Conservation (phyloP, 2,797 vertebrate genomes). For the Salmo trutta region DNA sequence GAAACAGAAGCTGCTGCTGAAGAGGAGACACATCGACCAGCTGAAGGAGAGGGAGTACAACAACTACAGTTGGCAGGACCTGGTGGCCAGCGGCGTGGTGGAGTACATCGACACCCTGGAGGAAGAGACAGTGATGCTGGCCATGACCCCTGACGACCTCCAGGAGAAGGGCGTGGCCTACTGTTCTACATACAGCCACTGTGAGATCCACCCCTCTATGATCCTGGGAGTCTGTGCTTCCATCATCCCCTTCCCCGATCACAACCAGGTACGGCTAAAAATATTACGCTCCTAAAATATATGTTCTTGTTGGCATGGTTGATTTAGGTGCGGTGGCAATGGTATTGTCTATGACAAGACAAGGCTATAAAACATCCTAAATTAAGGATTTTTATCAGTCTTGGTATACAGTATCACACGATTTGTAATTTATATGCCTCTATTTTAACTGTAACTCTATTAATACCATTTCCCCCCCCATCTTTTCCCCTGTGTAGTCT, state of each 20-base stretch:
- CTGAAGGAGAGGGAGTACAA: constrained; percentile 98
- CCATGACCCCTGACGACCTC: constrained; percentile 98
- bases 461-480: background rate
- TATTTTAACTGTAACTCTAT: background rate
- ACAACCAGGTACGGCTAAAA: background rate
- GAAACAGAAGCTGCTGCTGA: constrained; percentile 94
- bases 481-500: constrained; percentile 74
- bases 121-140: constrained; percentile 98
- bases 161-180: constrained; percentile 98
- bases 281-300: background rate
- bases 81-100: constrained; percentile 96
- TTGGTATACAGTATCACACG: background rate
- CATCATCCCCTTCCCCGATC: constrained; percentile 76
- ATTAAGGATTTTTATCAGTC: background rate
- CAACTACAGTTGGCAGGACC: constrained; percentile 99
- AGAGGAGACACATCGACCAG: constrained; percentile 97
- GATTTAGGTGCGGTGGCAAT: background rate
- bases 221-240: constrained; percentile 98
- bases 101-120: constrained; percentile 98
- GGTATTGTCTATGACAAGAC: too few relatives aligned
- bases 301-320: background rate
- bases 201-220: constrained; percentile 98
- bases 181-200: constrained; percentile 96
- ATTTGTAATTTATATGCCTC: background rate
- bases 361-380: too few relatives aligned